phyloP scores from a whole-genome alignment of 2,888 invertebrate species.

The Pemphredon lugubris region DNA sequence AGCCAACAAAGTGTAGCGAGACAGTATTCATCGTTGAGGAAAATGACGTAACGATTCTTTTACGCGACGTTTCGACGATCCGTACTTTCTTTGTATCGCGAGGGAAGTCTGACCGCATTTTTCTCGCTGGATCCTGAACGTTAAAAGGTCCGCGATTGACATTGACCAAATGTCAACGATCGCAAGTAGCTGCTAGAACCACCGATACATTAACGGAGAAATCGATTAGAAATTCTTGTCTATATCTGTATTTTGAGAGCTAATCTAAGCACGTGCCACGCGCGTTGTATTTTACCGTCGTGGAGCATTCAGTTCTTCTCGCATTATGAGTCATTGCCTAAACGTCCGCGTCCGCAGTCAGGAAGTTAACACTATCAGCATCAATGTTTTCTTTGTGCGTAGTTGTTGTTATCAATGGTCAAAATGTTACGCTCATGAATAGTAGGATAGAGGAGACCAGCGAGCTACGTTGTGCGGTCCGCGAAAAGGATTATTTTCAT shows the following conservation, averaged over 20 bases:
- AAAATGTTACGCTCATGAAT: conserved; percentile 38
- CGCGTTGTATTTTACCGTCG: conserved; percentile 11
- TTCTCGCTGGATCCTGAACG: conserved; percentile 5
- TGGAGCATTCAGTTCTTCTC: background rate
- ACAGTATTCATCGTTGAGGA: background rate
- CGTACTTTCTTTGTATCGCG: conserved; percentile 4
- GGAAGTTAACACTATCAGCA: conserved; percentile 60
- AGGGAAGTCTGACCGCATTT: background rate
- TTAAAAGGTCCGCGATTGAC: conserved; percentile 26
- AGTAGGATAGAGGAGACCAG: conserved; percentile 4
- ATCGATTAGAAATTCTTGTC: no score
- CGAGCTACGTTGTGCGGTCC: conserved; percentile 1
- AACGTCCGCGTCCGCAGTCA: conserved; percentile 38
- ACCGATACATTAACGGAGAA: no score
- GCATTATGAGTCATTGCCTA: conserved; percentile 40
- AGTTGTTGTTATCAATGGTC: conserved; percentile 55
- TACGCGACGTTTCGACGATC: background rate
- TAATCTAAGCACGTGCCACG: conserved; percentile 11
- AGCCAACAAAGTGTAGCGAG: conserved; percentile 36
- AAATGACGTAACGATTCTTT: conserved; percentile 26
- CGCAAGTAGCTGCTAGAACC: no score
- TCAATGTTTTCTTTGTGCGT: conserved; percentile 53
- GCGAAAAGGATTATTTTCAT: background rate
- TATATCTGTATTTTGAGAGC: background rate
- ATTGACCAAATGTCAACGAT: conserved; percentile 52